Base-by-base conservation (phyloP, 1,140 invertebrate genomes). In the Halesus radiatus region DNA sequence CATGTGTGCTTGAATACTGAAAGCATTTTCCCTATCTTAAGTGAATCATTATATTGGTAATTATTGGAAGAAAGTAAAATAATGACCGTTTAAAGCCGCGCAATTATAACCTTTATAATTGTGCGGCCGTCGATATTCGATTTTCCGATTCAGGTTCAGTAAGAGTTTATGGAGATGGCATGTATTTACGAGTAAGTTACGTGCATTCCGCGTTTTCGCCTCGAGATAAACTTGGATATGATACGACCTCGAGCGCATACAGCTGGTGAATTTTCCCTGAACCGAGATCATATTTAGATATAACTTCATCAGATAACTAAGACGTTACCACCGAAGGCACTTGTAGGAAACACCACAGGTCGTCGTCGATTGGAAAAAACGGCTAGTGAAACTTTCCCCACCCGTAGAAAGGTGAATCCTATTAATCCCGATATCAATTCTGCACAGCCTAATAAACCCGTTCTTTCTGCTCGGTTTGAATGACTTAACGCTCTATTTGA, bases 261-360 rank as follows among this genome's bases (percentile, higher is more conserved):
- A 75, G 32, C 54, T 58, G 72, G 72, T 37, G 72, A 37, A 75
- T 75, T 75, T 75, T 75, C 72, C 72, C 37, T 75, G 68, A 72
- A 75, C 72, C 20, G 26, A 75, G 72, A 75, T 75, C 26, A 75
- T 75, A 75, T 75, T 75, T 75, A 75, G 72, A 75, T 75, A 58
- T 58, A 29, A 75, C 54, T 75, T 58, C 72, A 75, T 56, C 52
- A 75, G 72, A 75, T 75, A 75, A 75, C 54, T 75, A 75, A 74
- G 72, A 74, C 53, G 72, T 53, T 56, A 56, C 54, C 72, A 56
- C 70, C 72, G 52, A 56, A 58, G 52, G 72, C 72, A 58, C 54
- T 75, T 75, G 72, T 50, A 32, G 45, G 68, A 68, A 37, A 50
- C 37, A 68, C 29, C 64, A 37, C 64, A 68, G 29, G 32, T 32